Evolutionary conservation across 2,113 vertebrate species (phyloP).

Genomic region (Pomatorhinus ruficollis): DNA sequence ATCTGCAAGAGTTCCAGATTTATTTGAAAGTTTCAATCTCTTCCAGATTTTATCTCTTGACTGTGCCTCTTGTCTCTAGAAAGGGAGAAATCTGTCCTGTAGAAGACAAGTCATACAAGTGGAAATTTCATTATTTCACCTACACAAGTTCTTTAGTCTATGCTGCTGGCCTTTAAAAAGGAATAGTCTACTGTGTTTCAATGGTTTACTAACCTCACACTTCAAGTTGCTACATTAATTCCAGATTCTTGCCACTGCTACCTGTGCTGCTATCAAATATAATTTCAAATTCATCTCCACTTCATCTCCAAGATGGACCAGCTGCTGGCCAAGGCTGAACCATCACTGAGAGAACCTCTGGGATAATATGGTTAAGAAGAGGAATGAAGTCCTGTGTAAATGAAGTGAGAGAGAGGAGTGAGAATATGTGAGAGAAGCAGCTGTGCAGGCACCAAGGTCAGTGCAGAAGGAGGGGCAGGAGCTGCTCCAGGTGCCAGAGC

Average conservation of each 20-base stretch:
- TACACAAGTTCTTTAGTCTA: background rate
- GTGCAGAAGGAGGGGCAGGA: background rate
- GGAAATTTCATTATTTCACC: background rate
- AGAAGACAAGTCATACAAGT: background rate
- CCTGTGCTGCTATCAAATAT: background rate
- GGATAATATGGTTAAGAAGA: rapidly evolving
- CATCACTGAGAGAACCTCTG: background rate
- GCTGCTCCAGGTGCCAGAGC: rapidly evolving
- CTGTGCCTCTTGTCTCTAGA: background rate
- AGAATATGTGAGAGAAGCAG: background rate
- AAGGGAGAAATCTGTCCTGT: rapidly evolving
- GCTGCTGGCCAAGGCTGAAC: background rate
- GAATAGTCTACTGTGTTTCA: background rate
- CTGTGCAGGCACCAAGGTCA: background rate
- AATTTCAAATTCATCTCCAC: background rate
- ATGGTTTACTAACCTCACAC: background rate
- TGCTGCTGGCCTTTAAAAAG: background rate
- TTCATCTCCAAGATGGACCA: background rate
- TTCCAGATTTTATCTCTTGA: background rate
- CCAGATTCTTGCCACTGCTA: background rate
- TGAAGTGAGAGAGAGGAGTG: background rate
- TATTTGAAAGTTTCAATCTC: background rate
- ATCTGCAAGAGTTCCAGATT: background rate
- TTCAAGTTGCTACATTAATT: background rate
- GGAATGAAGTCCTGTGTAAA: background rate